These are phyloP conservation scores for Mesoligia furuncula DNA, from an alignment of 2,888 invertebrate genomes.

Conservation along the genomic window DNA sequence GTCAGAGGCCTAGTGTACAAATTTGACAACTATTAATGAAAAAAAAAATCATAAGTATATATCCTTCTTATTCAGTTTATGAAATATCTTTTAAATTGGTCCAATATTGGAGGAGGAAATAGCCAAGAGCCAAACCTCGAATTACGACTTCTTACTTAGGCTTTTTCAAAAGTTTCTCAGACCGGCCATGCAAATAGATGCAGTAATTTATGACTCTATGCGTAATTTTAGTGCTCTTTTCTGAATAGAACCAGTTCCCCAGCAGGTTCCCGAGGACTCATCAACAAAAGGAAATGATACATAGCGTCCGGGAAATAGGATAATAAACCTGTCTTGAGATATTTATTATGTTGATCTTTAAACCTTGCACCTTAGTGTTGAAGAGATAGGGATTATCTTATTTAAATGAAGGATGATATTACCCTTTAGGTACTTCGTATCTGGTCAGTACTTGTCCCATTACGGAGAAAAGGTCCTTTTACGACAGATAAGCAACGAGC, in stretches of 20 bases:
- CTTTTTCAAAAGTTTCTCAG: not conserved
- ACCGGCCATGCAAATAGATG: not conserved
- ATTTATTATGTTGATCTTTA: constrained; percentile 45
- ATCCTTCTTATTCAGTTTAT: too few relatives aligned
- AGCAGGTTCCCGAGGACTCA: constrained; percentile 6
- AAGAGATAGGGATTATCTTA: constrained; percentile 14
- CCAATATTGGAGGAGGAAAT: too few relatives aligned
- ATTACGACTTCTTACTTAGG: too few relatives aligned
- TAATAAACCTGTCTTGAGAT: constrained; percentile 20
- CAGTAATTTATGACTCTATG: not conserved
- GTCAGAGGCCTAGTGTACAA: too few relatives aligned
- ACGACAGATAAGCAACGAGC: not conserved
- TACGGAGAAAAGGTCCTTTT: not conserved
- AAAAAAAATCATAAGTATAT: too few relatives aligned
- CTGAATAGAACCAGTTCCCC: constrained; percentile 5
- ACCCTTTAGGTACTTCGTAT: too few relatives aligned
- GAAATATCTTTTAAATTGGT: too few relatives aligned
- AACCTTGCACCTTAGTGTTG: constrained; percentile 6
- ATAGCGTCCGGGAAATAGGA: constrained; percentile 37
- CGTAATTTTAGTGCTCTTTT: constrained; percentile 6
- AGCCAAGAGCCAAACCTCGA: too few relatives aligned
- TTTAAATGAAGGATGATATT: constrained; percentile 7
- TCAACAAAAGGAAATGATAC: constrained; percentile 44
- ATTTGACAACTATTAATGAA: too few relatives aligned
- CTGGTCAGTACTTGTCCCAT: constrained; percentile 3